Base-by-base conservation (phyloP, 1,140 invertebrate genomes). In the Meloidogyne hapla region DNA sequence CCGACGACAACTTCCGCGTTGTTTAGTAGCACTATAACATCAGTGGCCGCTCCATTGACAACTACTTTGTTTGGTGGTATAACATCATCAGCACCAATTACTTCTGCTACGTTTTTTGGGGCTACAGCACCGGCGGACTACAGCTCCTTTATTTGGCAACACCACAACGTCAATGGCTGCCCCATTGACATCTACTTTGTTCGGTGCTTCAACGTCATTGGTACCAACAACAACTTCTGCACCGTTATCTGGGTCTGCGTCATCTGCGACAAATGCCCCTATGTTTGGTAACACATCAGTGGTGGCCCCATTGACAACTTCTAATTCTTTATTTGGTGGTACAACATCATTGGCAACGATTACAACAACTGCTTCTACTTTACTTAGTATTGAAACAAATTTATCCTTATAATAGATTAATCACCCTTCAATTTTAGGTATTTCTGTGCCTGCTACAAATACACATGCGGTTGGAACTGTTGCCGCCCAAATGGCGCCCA, bases 1-100 rank as follows among this genome's bases (percentile, higher is more conserved):
- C 40, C 18, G 8, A n/a, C 18, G 40, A n/a, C 40, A 56, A 48
- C 26, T 45, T 45, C 23, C 15, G 42, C 40, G 13, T 23, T 28
- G 69, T 56, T n/a, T n/a, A n/a, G n/a, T n/a, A n/a, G n/a, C 28
- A 70, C 56, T 45, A 69, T 23, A 48, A 10, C 26, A 10, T 62
- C 40, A 65, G n/a, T 33, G 8, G 33, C 33, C 4, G 33, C 33
- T 8, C 33, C 33, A 33, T 5, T 33, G 33, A 33, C 33, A 33
- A 33, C 33, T 33, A 33, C 33, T 33, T 33, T 33, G 8, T 33
- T 33, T 33, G 33, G 33, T 33, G 33, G 33, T 33, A n/a, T n/a
- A n/a, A n/a, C n/a, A n/a, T n/a, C n/a, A n/a, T n/a, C n/a, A n/a
- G 33, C 33, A 8, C 33, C 33, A 33, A 33, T 8, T 3, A 33